Evolutionary conservation across 2,113 vertebrate genomes (phyloP), one percentile per base, ranked within the genome.

Genomic region (Paradoxurus hermaphroditus): DNA sequence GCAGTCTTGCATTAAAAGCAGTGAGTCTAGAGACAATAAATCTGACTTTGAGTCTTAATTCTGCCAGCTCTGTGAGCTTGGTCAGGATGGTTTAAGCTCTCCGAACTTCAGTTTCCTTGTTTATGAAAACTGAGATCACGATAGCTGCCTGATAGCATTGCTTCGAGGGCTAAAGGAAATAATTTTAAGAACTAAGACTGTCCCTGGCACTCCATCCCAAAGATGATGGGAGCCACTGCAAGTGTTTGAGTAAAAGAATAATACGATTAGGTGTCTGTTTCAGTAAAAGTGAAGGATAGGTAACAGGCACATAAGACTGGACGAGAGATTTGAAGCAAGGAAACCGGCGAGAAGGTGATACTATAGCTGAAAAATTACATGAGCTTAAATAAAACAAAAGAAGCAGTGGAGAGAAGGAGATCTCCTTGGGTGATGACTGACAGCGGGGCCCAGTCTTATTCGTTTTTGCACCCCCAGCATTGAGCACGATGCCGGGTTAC

Each of bases 161-260:
- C 56, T 89, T 95, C 49, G 31, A 78, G 31, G 88, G 62, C 21
- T 73, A 75, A 67, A 77, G 21, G 39, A 95, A 86, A 51, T 51
- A 51, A 7, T 94, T 97, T 95, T 34, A 90, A 86, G 25, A 53
- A 31, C 25, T 68, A 75, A 85, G 11, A 49, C 18, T 6, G 1
- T 90, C 34, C 31, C 70, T 62, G 27, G 34, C 29, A 67, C 62
- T 85, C 94, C 86, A 3, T 81, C 46, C 27, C 83, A 4, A 90
- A 86, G 18, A 68, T 78, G 79, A 46, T 16, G 27, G 16, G 29
- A 53, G 36, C 15, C 10, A 65, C 23, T 72, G 41, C 3, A 95
- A 51, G 65, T 19, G 81, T 90, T 96, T 85, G 56, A 85, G 31
- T 63, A 27, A 95, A 97, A 93, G n/a, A 62, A 90, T 53, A 23